These are phyloP conservation scores for Paragorgia papillata DNA, from an alignment of 92 coral and sea anemone species.

Conservation along the genomic window DNA sequence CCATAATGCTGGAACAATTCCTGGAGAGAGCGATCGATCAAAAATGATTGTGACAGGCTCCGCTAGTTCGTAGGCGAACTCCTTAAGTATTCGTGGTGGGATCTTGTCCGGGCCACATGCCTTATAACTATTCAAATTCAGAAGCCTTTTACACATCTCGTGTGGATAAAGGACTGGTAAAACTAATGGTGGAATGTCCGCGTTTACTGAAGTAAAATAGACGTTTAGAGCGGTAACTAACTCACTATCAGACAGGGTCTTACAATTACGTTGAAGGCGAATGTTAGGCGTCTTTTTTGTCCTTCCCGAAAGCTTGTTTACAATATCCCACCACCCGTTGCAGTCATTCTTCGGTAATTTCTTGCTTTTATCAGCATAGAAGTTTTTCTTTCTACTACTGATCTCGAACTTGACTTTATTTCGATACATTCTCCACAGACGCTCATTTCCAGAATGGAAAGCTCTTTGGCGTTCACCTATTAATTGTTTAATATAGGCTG, in stretches of 20 bases:
- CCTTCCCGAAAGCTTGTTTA: constrained; percentile 42
- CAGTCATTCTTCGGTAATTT: constrained; percentile 35
- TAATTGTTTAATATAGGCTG: constrained; percentile 44
- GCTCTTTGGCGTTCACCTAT: constrained; percentile 46
- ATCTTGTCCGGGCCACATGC: constrained; percentile 23
- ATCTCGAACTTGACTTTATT: constrained; percentile 50
- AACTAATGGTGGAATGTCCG: constrained; percentile 24
- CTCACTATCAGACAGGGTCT: constrained; percentile 41
- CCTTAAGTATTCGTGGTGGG: constrained; percentile 22
- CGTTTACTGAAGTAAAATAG: constrained; percentile 30
- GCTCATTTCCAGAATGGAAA: constrained; percentile 43
- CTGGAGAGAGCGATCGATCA: constrained; percentile 2
- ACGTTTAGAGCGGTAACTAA: constrained; percentile 35
- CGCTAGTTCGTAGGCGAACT: constrained; percentile 25
- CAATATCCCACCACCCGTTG: constrained; percentile 50
- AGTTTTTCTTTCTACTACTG: constrained; percentile 42
- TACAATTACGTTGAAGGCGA: constrained; percentile 17
- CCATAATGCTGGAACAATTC: constrained; percentile 22
- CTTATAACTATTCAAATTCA: not conserved
- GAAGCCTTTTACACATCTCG: constrained; percentile 21
- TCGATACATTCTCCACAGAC: constrained; percentile 27
- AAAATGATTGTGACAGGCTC: constrained; percentile 11
- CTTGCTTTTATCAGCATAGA: constrained; percentile 40
- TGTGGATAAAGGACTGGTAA: not conserved
- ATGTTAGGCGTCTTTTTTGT: constrained; percentile 4